A percentile compares a stretch with the other conserved stretches of the same genome.
Evolutionary conservation across 2,797 vertebrate species (phyloP).

Genomic region (Sebastes umbrosus): DNA sequence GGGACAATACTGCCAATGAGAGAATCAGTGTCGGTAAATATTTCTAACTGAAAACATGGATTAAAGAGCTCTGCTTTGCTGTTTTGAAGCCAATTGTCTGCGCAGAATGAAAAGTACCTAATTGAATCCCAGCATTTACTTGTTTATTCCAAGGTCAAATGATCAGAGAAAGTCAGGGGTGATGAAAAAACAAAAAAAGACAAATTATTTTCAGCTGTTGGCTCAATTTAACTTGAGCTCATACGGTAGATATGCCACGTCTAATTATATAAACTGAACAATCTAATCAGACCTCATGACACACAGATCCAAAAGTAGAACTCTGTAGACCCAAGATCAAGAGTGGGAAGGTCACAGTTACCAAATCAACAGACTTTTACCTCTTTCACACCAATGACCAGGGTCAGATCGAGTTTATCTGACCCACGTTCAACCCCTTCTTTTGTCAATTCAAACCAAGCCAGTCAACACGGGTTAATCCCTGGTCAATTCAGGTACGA

Average conservation of each 20-base stretch:
- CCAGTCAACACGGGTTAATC: no score
- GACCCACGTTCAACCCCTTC: no score
- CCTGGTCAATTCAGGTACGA: no score
- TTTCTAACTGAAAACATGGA: constrained; percentile 24
- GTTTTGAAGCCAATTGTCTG: constrained; percentile 12
- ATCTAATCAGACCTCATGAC: constrained; percentile 20
- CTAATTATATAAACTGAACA: constrained; percentile 23
- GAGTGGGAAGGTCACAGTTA: background rate
- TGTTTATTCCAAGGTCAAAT: constrained; percentile 37
- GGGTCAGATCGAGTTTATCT: no score
- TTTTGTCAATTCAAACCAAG: no score
- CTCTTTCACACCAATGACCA: no score
- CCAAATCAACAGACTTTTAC: background rate
- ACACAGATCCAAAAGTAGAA: constrained; percentile 8
- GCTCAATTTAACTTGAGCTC: constrained; percentile 15
- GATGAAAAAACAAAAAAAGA: background rate
- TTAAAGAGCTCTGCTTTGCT: background rate
- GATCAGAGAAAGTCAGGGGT: background rate
- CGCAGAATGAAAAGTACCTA: background rate
- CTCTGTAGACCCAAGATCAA: background rate
- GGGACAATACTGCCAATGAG: constrained; percentile 29
- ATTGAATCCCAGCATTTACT: background rate
- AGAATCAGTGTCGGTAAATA: constrained; percentile 29
- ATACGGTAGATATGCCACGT: background rate
- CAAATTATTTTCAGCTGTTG: constrained; percentile 32